A percentile compares a stretch with the other conserved stretches of the same genome.
Conservation (phyloP, 2,797 vertebrate species). For the Hybognathus amarus region DNA sequence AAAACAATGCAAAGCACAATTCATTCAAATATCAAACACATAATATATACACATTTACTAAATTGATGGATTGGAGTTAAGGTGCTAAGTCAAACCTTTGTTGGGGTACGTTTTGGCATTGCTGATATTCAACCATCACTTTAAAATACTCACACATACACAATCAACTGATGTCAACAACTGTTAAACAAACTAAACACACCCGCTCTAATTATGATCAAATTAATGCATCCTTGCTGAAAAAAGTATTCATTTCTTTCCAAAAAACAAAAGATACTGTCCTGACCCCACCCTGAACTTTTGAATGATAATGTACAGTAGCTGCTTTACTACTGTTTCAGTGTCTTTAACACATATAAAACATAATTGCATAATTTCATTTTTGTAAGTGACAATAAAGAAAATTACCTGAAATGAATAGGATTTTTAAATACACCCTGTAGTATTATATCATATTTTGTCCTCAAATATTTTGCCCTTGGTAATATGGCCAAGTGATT, state of each 20-base stretch:
- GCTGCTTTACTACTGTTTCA: not conserved
- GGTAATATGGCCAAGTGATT: not conserved
- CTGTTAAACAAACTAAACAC: conserved; percentile 26
- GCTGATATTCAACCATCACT: conserved; percentile 1
- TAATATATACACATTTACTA: not conserved
- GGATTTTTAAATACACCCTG: not conserved
- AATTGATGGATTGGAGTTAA: not conserved
- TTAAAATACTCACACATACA: not conserved
- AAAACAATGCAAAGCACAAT: not conserved
- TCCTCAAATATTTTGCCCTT: too few species aligned
- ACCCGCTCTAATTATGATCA: not conserved
- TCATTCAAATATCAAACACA: not conserved
- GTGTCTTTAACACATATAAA: not conserved
- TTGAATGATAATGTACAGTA: not conserved
- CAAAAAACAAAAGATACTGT: not conserved
- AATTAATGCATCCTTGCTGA: not conserved
- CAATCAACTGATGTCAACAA: not conserved
- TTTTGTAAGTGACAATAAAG: not conserved
- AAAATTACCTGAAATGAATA: not conserved
- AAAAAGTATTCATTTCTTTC: not conserved
- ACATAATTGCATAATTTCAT: not conserved
- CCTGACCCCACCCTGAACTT: not conserved
- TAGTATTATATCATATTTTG: too few species aligned
- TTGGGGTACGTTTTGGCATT: not conserved
- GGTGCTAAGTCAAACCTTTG: not conserved